Evolutionary conservation across 2,797 vertebrate genomes (phyloP).

Genomic region (Anabacerthia variegaticeps): DNA sequence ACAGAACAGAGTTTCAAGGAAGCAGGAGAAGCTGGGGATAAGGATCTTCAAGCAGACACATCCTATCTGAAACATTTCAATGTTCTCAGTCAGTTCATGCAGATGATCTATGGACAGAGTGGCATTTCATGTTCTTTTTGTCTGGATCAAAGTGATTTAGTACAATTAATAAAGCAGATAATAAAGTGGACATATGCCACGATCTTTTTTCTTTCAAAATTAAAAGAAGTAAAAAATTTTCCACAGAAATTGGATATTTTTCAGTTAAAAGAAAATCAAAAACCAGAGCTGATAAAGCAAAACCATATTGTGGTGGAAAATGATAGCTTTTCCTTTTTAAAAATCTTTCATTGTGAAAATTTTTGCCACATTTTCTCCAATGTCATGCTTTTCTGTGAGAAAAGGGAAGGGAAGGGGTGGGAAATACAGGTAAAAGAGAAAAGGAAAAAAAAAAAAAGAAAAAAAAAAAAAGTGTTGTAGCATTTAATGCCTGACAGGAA

Average conservation of each 20-base stretch:
- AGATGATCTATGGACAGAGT: background rate
- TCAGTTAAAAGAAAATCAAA: background rate
- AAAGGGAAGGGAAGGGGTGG: background rate
- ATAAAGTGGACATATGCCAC: background rate
- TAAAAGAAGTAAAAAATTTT: background rate
- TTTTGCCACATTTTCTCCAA: background rate
- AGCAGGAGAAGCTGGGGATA: background rate
- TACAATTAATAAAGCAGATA: conserved; percentile 19
- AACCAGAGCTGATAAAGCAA: background rate
- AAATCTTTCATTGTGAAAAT: background rate
- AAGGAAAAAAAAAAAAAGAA: too few relatives aligned
- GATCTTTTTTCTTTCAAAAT: background rate
- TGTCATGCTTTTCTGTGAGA: background rate
- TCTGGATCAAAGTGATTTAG: background rate
- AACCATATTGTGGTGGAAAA: background rate
- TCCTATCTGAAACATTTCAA: background rate
- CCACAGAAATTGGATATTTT: background rate
- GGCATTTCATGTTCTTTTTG: background rate
- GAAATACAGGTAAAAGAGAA: background rate
- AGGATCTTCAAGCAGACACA: background rate
- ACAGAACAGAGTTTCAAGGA: background rate
- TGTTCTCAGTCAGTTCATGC: background rate
- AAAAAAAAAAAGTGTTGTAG: background rate
- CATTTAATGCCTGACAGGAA: background rate
- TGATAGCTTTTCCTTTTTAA: background rate